Evolutionary conservation across 64 coral and sea anemone genomes (phyloP).

Genomic region (Stylophora pistillata): DNA sequence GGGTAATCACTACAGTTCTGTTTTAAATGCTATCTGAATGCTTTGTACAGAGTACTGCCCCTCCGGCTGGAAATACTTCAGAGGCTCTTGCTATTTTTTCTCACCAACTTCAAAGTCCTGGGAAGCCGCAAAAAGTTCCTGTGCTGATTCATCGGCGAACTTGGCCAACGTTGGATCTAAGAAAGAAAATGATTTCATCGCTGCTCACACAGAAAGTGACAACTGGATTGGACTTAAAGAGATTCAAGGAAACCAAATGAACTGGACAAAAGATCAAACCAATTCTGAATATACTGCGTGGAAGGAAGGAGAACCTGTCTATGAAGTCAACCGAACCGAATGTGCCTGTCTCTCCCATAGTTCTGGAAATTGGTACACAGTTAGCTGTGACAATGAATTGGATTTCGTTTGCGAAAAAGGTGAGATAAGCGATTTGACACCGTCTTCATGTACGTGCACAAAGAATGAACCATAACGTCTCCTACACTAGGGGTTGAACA

Average conservation of each 20-base stretch:
- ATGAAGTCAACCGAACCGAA: neutral
- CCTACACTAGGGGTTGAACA: too few species aligned
- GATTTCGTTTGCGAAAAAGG: constrained; percentile 22
- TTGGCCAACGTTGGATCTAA: constrained; percentile 1
- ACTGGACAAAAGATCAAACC: neutral
- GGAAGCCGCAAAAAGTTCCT: neutral
- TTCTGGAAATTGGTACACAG: neutral
- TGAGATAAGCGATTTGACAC: neutral
- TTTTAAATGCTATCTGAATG: neutral
- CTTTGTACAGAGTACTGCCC: neutral
- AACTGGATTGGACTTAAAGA: constrained; percentile 10
- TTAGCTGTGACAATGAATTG: neutral
- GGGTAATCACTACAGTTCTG: too few species aligned
- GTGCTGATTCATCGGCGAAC: neutral
- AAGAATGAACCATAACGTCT: too few species aligned
- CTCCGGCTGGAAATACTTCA: neutral
- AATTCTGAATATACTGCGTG: neutral
- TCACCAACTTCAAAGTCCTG: neutral
- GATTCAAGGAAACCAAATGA: neutral
- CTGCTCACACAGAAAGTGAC: neutral
- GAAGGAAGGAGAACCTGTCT: neutral
- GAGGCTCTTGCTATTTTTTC: constrained; percentile 25
- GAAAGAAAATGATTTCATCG: constrained; percentile 16
- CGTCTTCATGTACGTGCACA: too few species aligned
- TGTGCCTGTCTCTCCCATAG: neutral